A percentile compares a stretch with the other conserved stretches of the same genome.
phyloP scores from a whole-genome alignment of 2,113 vertebrate species.

The Chaenogobius annularis region DNA sequence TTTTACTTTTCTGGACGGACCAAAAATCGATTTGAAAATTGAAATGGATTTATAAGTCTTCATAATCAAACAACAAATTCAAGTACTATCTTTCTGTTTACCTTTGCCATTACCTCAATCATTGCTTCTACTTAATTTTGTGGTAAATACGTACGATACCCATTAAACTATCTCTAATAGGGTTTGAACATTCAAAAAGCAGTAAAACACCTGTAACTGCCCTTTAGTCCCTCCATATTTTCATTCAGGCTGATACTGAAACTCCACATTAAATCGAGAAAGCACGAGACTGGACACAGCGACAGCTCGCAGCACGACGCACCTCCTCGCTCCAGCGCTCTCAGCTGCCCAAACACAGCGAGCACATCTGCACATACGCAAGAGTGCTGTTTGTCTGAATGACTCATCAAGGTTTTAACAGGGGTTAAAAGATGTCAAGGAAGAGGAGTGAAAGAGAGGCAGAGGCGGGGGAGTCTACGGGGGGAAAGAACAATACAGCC shows the following conservation, averaged over 20 bases:
- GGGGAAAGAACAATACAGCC: conserved; percentile 36
- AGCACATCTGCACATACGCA: conserved; percentile 30
- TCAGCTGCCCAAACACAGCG: conserved; percentile 63
- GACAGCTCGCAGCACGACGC: conserved; percentile 5
- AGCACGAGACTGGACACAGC: conserved; percentile 12
- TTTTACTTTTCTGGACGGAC: no score
- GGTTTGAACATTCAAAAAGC: background rate
- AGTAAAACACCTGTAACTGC: background rate
- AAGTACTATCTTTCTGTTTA: no score
- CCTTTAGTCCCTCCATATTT: background rate
- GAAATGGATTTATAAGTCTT: no score
- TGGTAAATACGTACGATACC: no score
- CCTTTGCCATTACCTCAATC: no score
- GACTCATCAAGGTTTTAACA: conserved; percentile 43
- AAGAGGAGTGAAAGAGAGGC: conserved; percentile 4
- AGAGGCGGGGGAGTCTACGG: conserved; percentile 7
- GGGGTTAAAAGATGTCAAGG: conserved; percentile 27
- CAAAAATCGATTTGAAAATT: no score
- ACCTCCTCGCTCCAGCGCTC: conserved; percentile 35
- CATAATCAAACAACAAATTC: no score
- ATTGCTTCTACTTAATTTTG: no score
- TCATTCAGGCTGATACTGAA: conserved; percentile 22
- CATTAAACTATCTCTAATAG: background rate
- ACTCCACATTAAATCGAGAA: conserved; percentile 12
- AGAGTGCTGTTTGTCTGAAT: conserved; percentile 18